These are phyloP conservation scores for Pedicia rivosa DNA, from an alignment of 2,888 invertebrate genomes.

Conservation along the genomic window DNA sequence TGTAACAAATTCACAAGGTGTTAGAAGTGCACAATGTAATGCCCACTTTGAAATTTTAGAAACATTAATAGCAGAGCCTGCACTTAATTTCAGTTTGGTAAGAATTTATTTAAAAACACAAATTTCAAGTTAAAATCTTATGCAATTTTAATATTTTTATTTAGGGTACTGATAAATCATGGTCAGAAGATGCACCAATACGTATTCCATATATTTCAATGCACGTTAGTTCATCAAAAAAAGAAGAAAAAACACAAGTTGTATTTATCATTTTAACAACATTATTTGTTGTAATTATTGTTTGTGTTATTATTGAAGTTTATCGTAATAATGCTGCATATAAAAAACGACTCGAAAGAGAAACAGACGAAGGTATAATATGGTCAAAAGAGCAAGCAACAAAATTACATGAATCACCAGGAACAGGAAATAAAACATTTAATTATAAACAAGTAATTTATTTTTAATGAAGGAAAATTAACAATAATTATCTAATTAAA, in stretches of 20 bases:
- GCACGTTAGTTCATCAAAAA: slow-evolving; percentile 53
- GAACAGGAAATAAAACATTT: slow-evolving; percentile 27
- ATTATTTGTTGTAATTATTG: slow-evolving; percentile 52
- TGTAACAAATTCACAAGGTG: slow-evolving; percentile 74
- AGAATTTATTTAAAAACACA: slow-evolving; percentile 14
- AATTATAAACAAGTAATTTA: slow-evolving; percentile 39
- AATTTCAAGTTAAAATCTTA: background rate
- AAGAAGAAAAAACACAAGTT: slow-evolving; percentile 67
- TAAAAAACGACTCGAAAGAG: slow-evolving; percentile 52
- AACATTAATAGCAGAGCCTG: slow-evolving; percentile 38
- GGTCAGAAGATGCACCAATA: slow-evolving; percentile 73
- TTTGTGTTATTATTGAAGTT: slow-evolving; percentile 55
- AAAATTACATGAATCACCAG: slow-evolving; percentile 44
- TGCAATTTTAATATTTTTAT: slow-evolving; percentile 13
- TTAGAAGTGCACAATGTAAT: slow-evolving; percentile 73
- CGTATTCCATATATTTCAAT: slow-evolving; percentile 57
- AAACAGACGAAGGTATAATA: slow-evolving; percentile 59
- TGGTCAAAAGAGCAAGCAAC: slow-evolving; percentile 58
- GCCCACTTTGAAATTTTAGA: slow-evolving; percentile 52
- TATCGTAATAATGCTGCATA: slow-evolving; percentile 61
- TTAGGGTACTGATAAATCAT: slow-evolving; percentile 60
- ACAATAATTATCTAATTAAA: slow-evolving; percentile 15
- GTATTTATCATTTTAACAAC: slow-evolving; percentile 64
- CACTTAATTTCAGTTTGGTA: slow-evolving; percentile 42
- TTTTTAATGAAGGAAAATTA: too few relatives aligned